Conservation (phyloP, 2,797 vertebrate species). For the Nyctibius grandis region DNA sequence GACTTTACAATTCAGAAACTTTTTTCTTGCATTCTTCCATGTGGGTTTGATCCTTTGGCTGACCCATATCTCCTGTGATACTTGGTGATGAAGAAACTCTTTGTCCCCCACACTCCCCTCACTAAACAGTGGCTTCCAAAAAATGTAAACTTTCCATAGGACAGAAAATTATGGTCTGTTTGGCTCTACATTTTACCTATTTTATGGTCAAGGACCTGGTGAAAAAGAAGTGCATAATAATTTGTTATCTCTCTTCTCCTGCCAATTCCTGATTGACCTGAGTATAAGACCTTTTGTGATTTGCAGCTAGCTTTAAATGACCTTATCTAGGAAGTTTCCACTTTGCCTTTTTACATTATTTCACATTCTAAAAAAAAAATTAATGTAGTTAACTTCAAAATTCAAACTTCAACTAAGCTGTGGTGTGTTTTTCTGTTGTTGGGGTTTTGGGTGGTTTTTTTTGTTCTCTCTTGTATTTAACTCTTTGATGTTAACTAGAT, state of each 20-base stretch:
- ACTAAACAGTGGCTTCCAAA: not conserved
- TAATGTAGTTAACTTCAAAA: not conserved
- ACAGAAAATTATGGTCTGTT: not conserved
- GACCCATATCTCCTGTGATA: not conserved
- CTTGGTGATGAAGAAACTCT: not conserved
- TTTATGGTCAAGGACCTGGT: not conserved
- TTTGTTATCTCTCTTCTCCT: not conserved
- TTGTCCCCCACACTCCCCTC: not conserved
- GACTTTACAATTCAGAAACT: not conserved
- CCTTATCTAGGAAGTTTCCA: not conserved
- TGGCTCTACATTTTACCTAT: accelerated
- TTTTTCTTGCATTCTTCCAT: not conserved
- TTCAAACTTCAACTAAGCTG: not conserved
- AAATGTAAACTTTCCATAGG: not conserved
- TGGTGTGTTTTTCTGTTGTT: accelerated
- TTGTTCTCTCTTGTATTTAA: accelerated
- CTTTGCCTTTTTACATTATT: not conserved
- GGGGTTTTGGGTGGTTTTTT: accelerated
- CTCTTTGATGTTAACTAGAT: accelerated
- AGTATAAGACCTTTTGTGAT: not conserved
- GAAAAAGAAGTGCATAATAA: accelerated
- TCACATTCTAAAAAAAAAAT: not conserved
- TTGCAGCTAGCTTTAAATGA: not conserved
- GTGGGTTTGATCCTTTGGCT: not conserved
- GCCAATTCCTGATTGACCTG: accelerated